Percentiles rank a stretch among this genome's conserved stretches.
Evolutionary conservation across 2,888 invertebrate genomes (phyloP).

Genomic region (Homarus gammarus): DNA sequence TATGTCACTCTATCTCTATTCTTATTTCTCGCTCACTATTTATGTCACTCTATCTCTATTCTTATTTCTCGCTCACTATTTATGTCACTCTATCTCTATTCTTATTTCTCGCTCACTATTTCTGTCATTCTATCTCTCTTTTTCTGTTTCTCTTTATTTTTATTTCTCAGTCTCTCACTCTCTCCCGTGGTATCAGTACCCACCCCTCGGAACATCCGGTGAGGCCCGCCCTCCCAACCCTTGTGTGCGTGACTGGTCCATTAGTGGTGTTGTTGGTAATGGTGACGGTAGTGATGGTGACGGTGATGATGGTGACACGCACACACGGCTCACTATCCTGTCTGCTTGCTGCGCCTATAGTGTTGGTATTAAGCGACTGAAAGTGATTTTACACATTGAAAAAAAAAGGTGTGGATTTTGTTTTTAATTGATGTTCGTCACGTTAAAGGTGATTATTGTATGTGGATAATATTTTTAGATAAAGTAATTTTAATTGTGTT

Average conservation of each 20-base stretch:
- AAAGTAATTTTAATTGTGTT: too few species aligned
- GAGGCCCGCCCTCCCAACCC: background rate
- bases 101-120: background rate
- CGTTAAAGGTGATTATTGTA: too few species aligned
- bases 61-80: conserved; percentile 12
- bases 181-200: conserved; percentile 10
- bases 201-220: conserved; percentile 1
- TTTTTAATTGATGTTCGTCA: too few species aligned
- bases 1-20: background rate
- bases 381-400: too few species aligned
- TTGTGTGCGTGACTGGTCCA: too few species aligned
- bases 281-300: background rate
- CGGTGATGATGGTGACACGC: background rate
- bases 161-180: conserved; percentile 32
- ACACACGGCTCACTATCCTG: too few species aligned
- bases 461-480: too few species aligned
- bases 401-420: too few species aligned
- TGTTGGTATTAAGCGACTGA: too few species aligned
- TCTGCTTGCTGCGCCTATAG: too few species aligned
- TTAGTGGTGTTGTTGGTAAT: background rate
- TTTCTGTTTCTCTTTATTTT: conserved; percentile 34
- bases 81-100: background rate
- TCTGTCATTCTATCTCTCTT: background rate
- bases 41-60: background rate
- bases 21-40: conserved; percentile 34